Percentiles rank a stretch among this genome's conserved stretches.
phyloP scores from a whole-genome alignment of 2,113 vertebrate genomes.

The Leuciscus idus region DNA sequence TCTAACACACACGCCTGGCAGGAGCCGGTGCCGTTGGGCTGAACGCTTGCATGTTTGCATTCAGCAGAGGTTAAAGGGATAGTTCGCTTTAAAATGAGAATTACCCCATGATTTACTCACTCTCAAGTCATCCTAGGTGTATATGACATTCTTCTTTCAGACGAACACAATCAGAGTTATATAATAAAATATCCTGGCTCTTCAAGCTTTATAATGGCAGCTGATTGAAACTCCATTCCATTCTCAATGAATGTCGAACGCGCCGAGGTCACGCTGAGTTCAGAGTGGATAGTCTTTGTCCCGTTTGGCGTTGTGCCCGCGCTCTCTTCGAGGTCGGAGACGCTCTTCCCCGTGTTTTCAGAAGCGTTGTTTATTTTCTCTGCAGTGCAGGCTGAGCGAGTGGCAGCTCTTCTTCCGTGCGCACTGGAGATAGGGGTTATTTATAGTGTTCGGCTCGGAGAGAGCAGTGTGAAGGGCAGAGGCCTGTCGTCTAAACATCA shows the following conservation, averaged over 20 bases:
- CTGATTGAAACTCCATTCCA: too few species aligned
- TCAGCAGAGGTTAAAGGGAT: background rate
- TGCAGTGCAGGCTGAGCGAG: constrained; percentile 19
- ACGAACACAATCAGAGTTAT: too few species aligned
- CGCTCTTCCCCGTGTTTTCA: constrained; percentile 37
- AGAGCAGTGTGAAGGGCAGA: background rate
- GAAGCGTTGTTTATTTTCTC: constrained; percentile 52
- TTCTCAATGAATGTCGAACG: constrained; percentile 19
- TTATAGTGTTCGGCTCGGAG: constrained; percentile 21
- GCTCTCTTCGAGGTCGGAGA: background rate
- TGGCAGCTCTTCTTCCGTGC: constrained; percentile 27
- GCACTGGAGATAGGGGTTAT: constrained; percentile 41
- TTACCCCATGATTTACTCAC: too few species aligned
- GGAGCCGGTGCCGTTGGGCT: background rate
- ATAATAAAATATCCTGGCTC: too few species aligned
- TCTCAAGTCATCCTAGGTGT: too few species aligned
- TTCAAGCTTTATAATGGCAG: too few species aligned
- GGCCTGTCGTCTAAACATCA: constrained; percentile 55
- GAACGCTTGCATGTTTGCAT: background rate
- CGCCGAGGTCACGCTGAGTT: constrained; percentile 54
- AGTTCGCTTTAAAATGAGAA: too few species aligned
- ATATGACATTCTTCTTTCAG: too few species aligned
- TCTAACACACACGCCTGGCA: too few species aligned
- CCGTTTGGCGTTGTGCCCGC: constrained; percentile 44
- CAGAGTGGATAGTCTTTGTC: constrained; percentile 56